These are phyloP conservation scores for Percopsis omiscomaycus DNA, from an alignment of 2,797 vertebrate species.

Conservation along the genomic window DNA sequence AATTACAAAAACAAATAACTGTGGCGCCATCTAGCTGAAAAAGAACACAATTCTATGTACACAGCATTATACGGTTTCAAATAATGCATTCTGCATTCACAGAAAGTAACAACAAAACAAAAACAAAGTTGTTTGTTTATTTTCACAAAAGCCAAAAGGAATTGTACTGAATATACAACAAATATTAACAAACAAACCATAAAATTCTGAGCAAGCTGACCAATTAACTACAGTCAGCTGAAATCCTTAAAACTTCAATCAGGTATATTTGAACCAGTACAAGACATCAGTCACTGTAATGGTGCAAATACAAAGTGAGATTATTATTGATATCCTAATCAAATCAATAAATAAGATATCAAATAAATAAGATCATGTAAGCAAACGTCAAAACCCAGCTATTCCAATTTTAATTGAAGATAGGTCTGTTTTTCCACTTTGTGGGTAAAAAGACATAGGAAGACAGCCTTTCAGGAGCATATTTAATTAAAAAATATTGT, in stretches of 20 bases:
- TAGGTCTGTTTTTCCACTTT: constrained; percentile 17
- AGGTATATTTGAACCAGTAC: not conserved
- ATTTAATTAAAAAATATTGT: constrained; percentile 12
- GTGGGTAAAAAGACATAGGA: constrained; percentile 50
- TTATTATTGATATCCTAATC: constrained; percentile 34
- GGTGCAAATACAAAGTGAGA: constrained; percentile 25
- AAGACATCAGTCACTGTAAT: constrained; percentile 2
- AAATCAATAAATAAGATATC: constrained; percentile 18
- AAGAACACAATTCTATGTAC: not conserved
- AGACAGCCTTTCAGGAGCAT: constrained; percentile 19
- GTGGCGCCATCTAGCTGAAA: constrained; percentile 48
- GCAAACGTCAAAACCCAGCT: not conserved
- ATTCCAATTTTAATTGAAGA: not conserved
- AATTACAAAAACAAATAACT: constrained; percentile 8
- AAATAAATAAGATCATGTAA: constrained; percentile 9
- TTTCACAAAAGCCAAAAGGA: constrained; percentile 15
- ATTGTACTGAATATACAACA: constrained; percentile 11
- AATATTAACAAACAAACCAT: not conserved
- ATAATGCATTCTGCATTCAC: not conserved
- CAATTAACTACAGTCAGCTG: not conserved
- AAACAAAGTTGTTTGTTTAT: constrained; percentile 36
- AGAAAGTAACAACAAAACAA: not conserved
- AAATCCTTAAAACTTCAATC: too few species aligned
- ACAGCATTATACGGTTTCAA: not conserved
- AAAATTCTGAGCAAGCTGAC: constrained; percentile 1